These are phyloP conservation scores for Eremobia ochroleuca DNA, from an alignment of 2,888 invertebrate genomes.

Conservation along the genomic window DNA sequence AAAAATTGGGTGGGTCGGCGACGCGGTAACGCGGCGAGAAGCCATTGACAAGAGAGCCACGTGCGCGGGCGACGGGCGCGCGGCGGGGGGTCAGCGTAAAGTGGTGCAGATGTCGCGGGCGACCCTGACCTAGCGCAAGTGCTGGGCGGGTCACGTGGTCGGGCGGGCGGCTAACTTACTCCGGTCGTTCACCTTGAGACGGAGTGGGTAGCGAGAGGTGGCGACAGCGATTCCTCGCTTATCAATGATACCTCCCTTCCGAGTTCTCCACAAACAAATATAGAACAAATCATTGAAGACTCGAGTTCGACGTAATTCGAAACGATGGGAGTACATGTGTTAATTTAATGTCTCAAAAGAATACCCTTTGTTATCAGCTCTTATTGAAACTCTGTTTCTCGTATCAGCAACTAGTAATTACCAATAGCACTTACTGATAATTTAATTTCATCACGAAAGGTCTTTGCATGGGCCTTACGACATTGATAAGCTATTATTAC, in stretches of 20 bases:
- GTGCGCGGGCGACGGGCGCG: constrained; percentile 47
- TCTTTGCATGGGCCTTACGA: constrained; percentile 45
- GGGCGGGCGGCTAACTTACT: constrained; percentile 85
- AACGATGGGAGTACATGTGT: constrained; percentile 47
- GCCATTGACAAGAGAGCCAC: constrained; percentile 72
- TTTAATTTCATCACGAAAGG: constrained; percentile 54
- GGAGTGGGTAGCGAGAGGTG: constrained; percentile 76
- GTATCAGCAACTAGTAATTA: constrained; percentile 55
- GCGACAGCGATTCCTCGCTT: constrained; percentile 71
- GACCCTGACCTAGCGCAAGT: constrained; percentile 90
- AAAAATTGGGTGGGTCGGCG: constrained; percentile 85
- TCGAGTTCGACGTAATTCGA: constrained; percentile 26
- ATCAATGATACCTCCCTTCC: constrained; percentile 64
- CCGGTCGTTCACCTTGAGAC: constrained; percentile 90
- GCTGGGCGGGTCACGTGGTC: constrained; percentile 88
- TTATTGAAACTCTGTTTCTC: constrained; percentile 40
- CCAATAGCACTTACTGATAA: constrained; percentile 50
- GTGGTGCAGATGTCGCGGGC: constrained; percentile 79
- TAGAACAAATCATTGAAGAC: constrained; percentile 12
- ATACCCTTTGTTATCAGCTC: constrained; percentile 2
- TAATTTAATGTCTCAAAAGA: constrained; percentile 36
- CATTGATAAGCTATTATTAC: constrained; percentile 57
- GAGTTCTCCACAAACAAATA: constrained; percentile 29
- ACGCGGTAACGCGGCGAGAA: constrained; percentile 76
- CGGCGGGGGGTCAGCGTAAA: constrained; percentile 75